Evolutionary conservation across 2,797 vertebrate genomes (phyloP).

Genomic region (Arrhamphus sclerolepis): DNA sequence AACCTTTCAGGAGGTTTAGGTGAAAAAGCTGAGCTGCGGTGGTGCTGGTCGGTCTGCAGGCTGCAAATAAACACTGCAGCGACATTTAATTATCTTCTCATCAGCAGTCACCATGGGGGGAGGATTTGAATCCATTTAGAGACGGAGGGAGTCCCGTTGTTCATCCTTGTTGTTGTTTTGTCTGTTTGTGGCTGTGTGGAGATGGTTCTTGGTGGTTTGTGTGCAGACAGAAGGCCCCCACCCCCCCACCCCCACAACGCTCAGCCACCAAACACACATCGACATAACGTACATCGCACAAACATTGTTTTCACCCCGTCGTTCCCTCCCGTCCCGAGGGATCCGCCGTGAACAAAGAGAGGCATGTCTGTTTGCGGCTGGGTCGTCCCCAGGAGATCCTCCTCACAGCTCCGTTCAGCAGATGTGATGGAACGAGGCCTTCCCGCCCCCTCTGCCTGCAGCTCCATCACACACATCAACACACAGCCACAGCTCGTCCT

Average conservation of each 20-base stretch:
- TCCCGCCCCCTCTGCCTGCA: too few relatives aligned
- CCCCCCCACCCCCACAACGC: too few relatives aligned
- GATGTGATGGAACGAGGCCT: conserved; percentile 18
- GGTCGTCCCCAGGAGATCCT: conserved; percentile 36
- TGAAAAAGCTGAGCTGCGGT: too few relatives aligned
- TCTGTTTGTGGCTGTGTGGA: conserved; percentile 21
- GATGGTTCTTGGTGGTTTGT: conserved; percentile 33
- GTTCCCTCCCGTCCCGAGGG: conserved; percentile 30
- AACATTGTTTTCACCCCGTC: background rate
- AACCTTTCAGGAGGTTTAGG: conserved; percentile 8
- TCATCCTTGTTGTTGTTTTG: conserved; percentile 50
- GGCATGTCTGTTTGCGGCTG: conserved; percentile 33
- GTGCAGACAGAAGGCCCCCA: conserved; percentile 36
- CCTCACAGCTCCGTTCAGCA: conserved; percentile 38
- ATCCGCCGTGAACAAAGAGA: conserved; percentile 42
- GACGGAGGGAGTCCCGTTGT: conserved; percentile 39
- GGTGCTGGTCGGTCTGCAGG: too few relatives aligned
- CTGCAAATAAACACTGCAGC: conserved; percentile 29
- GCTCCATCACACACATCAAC: conserved; percentile 14
- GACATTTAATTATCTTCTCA: conserved; percentile 38
- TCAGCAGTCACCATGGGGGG: conserved; percentile 28
- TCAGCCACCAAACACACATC: too few relatives aligned
- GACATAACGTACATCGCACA: too few relatives aligned
- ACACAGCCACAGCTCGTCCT: conserved; percentile 6
- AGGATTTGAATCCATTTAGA: conserved; percentile 25